phyloP scores from a whole-genome alignment of 2,113 vertebrate genomes.

The Rhipidura dahli region DNA sequence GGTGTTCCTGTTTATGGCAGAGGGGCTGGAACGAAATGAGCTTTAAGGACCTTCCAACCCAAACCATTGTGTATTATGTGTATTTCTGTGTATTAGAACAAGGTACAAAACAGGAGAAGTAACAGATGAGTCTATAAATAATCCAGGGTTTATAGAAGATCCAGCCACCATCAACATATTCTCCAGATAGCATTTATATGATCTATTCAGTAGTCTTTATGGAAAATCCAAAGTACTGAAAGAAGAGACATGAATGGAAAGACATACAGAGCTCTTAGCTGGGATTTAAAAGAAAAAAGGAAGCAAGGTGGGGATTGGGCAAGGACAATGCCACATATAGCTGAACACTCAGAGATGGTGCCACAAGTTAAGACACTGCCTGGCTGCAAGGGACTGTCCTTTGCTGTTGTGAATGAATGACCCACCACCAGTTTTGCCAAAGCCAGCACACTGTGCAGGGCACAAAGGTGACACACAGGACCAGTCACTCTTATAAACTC shows the following conservation, averaged over 20 bases:
- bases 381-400: not conserved
- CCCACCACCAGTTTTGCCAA: not conserved
- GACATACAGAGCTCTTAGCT: not conserved
- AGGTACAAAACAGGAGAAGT: not conserved
- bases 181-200: not conserved
- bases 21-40: not conserved
- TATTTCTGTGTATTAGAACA: not conserved
- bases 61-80: not conserved
- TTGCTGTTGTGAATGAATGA: not conserved
- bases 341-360: not conserved
- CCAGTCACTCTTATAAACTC: not conserved
- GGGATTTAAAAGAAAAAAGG: not conserved
- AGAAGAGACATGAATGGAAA: not conserved
- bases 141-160: not conserved
- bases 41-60: not conserved
- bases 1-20: not conserved
- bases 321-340: not conserved
- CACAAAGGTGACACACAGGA: not conserved
- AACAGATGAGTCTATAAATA: not conserved
- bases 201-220: not conserved
- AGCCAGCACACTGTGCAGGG: not conserved
- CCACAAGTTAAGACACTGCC: not conserved
- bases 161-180: not conserved
- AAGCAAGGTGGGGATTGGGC: not conserved
- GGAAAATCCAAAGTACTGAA: not conserved